These are phyloP conservation scores for Philopotamus ludificatus DNA, from an alignment of 1,140 invertebrate genomes.

Conservation along the genomic window DNA sequence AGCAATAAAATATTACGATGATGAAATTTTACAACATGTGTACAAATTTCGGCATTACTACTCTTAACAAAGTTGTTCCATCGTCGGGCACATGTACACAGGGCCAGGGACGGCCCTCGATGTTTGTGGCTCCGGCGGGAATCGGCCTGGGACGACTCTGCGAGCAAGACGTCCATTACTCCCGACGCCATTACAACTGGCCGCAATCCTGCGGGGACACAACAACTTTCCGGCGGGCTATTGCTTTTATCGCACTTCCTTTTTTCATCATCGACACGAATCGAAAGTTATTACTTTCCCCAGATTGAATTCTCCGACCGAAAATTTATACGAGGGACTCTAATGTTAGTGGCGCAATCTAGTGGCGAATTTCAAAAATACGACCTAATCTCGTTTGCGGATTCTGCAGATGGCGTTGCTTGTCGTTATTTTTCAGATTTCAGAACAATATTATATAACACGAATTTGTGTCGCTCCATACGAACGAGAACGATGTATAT, in stretches of 20 bases:
- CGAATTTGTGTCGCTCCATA: not conserved
- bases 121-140: slow-evolving; percentile 7
- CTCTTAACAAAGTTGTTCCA: too few species aligned
- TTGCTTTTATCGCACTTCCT: not conserved
- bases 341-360: too few species aligned
- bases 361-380: too few species aligned
- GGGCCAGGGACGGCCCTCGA: not conserved
- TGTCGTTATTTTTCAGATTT: not conserved
- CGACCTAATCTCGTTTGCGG: too few species aligned
- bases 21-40: too few species aligned
- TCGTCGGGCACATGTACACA: not conserved
- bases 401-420: too few species aligned
- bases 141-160: not conserved
- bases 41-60: too few species aligned
- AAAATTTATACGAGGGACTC: too few species aligned
- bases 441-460: not conserved
- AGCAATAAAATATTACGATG: too few species aligned
- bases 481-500: not conserved
- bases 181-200: slow-evolving; percentile 10
- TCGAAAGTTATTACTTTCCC: too few species aligned
- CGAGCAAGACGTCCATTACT: slow-evolving; percentile 22
- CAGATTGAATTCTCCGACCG: too few species aligned
- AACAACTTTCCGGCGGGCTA: not conserved
- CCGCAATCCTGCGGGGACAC: not conserved
- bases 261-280: not conserved